Evolutionary conservation across 2,797 vertebrate genomes (phyloP), one percentile per base, ranked within the genome.

Genomic region (Atherinosoma microstoma): DNA sequence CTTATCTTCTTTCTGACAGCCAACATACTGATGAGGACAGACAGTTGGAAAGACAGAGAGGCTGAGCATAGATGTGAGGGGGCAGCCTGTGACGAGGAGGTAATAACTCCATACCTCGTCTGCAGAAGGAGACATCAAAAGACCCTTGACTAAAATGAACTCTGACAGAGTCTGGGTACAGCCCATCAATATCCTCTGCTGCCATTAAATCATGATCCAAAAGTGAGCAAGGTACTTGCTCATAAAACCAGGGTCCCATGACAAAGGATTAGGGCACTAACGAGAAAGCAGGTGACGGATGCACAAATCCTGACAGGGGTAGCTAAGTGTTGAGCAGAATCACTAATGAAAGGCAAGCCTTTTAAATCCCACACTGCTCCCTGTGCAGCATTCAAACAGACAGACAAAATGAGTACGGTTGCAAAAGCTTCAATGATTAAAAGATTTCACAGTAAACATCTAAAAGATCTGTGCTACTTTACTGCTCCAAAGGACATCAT

Each of bases 81-180:
- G 6, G 68, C n/a, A 32, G 68, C 36, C 63, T 1, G 20, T 70
- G 83, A 82, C 62, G 71, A 78, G 69, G 64, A 79, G 84, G 87
- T 89, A 89, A 91, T 88, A 88, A 87, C 76, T 83, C 77, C 61
- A 77, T 73, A 80, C 69, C 76, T 87, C 62, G 58, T 82, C 80
- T 56, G 69, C 36, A 40, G 63, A 77, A 70, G 62, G 64, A 81
- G 76, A 75, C 77, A 82, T 87, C 73, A 74, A 87, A 85, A 86
- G 72, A 80, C 62, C 68, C 67, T 56, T 35, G 66, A 75, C 75
- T 81, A 74, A 88, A 92, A 91, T 91, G 13, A 84, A 88, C 89
- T 73, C 72, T 86, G 89, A 91, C 85, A 87, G 89, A 73, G 67
- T 82, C 69, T 70, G 64, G 60, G 32, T 76, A 30, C 80, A 75